phyloP scores from a whole-genome alignment of 1,140 invertebrate genomes.

The Dreissena polymorpha region DNA sequence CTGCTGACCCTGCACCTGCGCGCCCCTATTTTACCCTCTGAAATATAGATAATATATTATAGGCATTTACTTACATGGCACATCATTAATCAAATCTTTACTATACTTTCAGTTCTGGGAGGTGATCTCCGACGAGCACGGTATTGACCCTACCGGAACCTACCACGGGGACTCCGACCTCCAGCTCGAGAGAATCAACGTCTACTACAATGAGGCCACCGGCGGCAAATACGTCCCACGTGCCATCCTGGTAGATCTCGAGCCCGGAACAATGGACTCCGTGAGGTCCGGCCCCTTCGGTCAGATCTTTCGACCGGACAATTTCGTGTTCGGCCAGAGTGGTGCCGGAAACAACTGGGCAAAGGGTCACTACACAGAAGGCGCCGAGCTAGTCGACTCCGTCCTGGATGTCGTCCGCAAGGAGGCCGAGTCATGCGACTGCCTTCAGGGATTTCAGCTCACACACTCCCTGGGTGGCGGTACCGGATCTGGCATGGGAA shows the following conservation, averaged over 20 bases:
- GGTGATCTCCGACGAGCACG: background rate
- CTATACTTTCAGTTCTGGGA: too few relatives aligned
- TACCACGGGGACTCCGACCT: background rate
- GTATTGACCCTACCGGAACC: constrained; percentile 5
- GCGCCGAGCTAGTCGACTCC: constrained; percentile 17
- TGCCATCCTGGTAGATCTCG: constrained; percentile 12
- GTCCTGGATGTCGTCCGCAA: constrained; percentile 18
- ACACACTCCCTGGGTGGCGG: too few relatives aligned
- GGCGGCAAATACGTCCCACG: background rate
- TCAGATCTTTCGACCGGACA: background rate
- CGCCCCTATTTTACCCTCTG: too few relatives aligned
- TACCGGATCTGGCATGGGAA: too few relatives aligned
- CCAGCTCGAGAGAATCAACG: constrained; percentile 6
- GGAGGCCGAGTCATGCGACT: constrained; percentile 14
- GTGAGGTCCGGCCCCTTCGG: background rate
- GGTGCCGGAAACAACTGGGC: too few relatives aligned
- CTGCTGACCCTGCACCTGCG: too few relatives aligned
- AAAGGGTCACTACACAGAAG: constrained; percentile 22
- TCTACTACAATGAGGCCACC: constrained; percentile 2
- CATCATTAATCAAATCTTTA: too few relatives aligned
- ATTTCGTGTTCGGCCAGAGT: too few relatives aligned
- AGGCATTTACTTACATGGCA: too few relatives aligned
- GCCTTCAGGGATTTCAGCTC: background rate
- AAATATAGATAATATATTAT: too few relatives aligned
- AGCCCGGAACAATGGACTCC: constrained; percentile 19